Conservation (phyloP, 2,797 vertebrate genomes). For the Syndactyla subalaris region DNA sequence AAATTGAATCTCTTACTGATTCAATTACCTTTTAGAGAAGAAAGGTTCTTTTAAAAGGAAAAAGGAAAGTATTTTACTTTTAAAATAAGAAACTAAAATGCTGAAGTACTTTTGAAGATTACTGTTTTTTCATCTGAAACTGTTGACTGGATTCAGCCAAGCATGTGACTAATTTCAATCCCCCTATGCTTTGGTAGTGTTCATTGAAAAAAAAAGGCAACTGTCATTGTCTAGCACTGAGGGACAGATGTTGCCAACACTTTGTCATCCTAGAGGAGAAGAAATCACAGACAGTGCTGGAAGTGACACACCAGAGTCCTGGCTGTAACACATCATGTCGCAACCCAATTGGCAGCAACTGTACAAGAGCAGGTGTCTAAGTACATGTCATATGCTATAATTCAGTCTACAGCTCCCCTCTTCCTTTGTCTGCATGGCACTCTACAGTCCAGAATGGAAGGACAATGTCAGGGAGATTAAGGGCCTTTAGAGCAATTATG, state of each 20-base stretch:
- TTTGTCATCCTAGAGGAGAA: background rate
- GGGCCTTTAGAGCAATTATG: background rate
- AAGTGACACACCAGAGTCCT: background rate
- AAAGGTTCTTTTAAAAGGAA: background rate
- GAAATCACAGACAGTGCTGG: background rate
- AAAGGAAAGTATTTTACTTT: background rate
- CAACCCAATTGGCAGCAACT: background rate
- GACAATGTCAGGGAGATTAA: background rate
- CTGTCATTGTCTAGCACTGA: background rate
- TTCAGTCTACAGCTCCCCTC: background rate
- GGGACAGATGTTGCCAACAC: background rate
- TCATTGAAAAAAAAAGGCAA: background rate
- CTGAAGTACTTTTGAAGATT: background rate
- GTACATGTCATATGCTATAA: rapidly evolving
- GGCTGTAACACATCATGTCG: background rate
- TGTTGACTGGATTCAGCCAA: background rate
- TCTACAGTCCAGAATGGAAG: background rate
- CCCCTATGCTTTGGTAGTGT: background rate
- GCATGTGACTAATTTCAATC: background rate
- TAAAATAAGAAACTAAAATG: background rate
- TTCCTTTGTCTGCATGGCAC: background rate
- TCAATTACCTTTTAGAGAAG: background rate
- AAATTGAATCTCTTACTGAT: background rate
- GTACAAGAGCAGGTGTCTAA: background rate
- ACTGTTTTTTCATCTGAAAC: background rate